Evolutionary conservation across 2,888 invertebrate genomes (phyloP).

Genomic region (Eilema sororculum): DNA sequence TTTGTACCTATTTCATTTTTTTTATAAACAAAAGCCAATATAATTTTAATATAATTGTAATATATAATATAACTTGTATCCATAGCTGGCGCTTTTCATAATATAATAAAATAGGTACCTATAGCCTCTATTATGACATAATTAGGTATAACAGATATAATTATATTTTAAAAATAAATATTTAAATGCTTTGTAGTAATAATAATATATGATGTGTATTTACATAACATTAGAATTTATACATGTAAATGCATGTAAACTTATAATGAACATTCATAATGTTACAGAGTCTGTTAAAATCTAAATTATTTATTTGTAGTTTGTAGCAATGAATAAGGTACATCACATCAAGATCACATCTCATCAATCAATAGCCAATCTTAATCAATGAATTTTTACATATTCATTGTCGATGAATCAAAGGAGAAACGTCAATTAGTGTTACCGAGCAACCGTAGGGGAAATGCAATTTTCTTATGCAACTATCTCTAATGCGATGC

Average conservation of each 20-base stretch:
- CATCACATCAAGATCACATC: neutral
- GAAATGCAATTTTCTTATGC: constrained; percentile 86
- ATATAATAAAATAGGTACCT: too few species aligned
- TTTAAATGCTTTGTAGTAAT: neutral
- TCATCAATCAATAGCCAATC: constrained; percentile 8
- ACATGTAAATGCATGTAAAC: too few species aligned
- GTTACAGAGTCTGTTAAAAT: too few species aligned
- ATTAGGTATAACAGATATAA: neutral
- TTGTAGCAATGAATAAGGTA: neutral
- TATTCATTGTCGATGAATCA: constrained; percentile 44
- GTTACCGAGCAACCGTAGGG: constrained; percentile 50
- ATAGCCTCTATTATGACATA: too few species aligned
- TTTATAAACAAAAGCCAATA: too few species aligned
- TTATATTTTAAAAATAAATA: neutral
- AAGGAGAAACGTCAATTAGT: constrained; percentile 46
- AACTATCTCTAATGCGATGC: constrained; percentile 79
- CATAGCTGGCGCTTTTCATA: too few species aligned
- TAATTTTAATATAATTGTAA: too few species aligned
- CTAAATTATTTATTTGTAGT: too few species aligned
- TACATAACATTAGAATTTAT: too few species aligned
- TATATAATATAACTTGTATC: too few species aligned
- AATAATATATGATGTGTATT: too few species aligned
- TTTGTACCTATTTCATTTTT: too few species aligned
- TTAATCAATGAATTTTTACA: constrained; percentile 11
- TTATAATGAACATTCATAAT: neutral